Evolutionary conservation across 37 sponge, comb jelly and placozoan species (phyloP).

Genomic region (Chondrilla cf. caribensis): DNA sequence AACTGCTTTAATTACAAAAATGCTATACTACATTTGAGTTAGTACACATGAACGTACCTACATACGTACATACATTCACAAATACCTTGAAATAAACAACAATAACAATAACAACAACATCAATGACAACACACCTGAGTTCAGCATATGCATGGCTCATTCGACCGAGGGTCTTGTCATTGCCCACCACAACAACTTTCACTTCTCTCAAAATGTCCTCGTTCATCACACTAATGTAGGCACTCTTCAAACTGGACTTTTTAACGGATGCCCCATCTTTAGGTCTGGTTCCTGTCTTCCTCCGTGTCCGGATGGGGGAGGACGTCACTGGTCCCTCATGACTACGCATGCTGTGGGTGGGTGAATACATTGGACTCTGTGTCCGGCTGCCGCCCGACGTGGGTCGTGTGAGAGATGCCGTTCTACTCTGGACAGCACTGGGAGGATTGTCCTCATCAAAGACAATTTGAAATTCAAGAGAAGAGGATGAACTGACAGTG

Average conservation of each 20-base stretch:
- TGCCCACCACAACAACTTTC: constrained; percentile 64
- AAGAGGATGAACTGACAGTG: too few species aligned
- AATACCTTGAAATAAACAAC: too few species aligned
- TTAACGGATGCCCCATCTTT: not conserved
- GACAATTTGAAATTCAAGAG: too few species aligned
- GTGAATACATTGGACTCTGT: not conserved
- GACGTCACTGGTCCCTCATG: not conserved
- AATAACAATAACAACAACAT: not conserved
- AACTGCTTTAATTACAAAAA: too few species aligned
- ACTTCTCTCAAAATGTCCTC: constrained; percentile 28
- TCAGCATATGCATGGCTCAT: constrained; percentile 59
- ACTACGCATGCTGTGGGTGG: not conserved
- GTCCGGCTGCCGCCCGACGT: not conserved
- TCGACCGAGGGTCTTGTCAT: constrained; percentile 43
- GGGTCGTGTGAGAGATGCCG: not conserved
- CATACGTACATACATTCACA: not conserved
- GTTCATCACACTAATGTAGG: not conserved
- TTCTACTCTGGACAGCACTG: too few species aligned
- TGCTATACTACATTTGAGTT: too few species aligned
- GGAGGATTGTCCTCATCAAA: too few species aligned
- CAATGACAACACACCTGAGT: constrained; percentile 6
- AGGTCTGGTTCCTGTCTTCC: not conserved
- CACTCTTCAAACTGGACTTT: not conserved
- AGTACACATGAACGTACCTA: not conserved
- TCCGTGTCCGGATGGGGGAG: constrained; percentile 1